These are phyloP conservation scores for Melipona beecheii DNA, from an alignment of 2,888 invertebrate species.

Conservation along the genomic window DNA sequence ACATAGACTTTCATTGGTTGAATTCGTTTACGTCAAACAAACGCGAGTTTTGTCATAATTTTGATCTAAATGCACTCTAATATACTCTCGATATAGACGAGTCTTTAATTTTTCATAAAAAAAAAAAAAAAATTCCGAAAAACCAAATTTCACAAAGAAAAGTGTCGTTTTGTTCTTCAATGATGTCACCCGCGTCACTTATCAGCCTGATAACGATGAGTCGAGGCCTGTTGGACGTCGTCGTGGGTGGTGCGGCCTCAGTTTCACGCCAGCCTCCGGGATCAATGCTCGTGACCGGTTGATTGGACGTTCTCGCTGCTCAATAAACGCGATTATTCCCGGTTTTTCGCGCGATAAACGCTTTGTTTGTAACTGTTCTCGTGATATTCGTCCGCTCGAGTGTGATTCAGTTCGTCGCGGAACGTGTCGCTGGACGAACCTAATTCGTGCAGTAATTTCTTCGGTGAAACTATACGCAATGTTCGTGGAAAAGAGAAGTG, in stretches of 20 bases:
- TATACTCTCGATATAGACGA: too few species aligned
- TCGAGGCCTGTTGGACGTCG: constrained; percentile 26
- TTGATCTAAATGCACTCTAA: too few species aligned
- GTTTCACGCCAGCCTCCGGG: constrained; percentile 28
- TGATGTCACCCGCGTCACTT: constrained; percentile 52
- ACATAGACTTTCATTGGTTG: too few species aligned
- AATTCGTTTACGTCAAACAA: too few species aligned
- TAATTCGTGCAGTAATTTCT: neutral
- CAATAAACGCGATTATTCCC: constrained; percentile 22
- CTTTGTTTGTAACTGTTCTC: constrained; percentile 3
- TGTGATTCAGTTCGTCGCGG: constrained; percentile 2
- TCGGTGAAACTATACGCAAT: neutral
- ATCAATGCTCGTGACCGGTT: constrained; percentile 42
- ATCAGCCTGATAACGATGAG: constrained; percentile 55
- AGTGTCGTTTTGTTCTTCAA: neutral
- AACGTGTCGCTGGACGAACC: neutral
- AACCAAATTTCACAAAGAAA: too few species aligned
- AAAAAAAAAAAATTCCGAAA: too few species aligned
- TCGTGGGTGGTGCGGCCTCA: constrained; percentile 53
- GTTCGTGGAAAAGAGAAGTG: neutral
- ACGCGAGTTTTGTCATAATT: too few species aligned
- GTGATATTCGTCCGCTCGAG: neutral
- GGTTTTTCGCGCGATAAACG: constrained; percentile 17
- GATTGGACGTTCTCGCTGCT: constrained; percentile 32
- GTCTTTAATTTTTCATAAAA: too few species aligned